Conservation (phyloP, 1,140 invertebrate genomes). For the Halictus rubicundus region DNA sequence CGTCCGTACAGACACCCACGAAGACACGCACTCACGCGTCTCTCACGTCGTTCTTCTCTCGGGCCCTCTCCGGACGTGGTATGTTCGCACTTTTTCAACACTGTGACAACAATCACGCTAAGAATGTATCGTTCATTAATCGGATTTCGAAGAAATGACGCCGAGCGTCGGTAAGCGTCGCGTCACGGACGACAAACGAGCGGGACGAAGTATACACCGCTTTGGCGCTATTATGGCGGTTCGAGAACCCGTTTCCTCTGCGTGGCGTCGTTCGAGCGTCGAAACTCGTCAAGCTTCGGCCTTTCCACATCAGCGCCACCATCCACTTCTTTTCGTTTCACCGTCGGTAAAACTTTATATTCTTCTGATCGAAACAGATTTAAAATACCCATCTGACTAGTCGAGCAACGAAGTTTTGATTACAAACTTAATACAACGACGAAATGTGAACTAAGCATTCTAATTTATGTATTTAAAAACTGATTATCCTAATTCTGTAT, state of each 20-base stretch:
- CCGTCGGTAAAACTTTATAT: background rate
- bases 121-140: slow-evolving; percentile 28
- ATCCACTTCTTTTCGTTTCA: background rate
- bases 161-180: slow-evolving; percentile 79
- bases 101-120: background rate
- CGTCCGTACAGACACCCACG: slow-evolving; percentile 35
- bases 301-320: slow-evolving; percentile 68
- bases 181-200: slow-evolving; percentile 64
- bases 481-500: too few relatives aligned
- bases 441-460: too few relatives aligned
- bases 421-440: too few relatives aligned
- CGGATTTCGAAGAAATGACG: slow-evolving; percentile 60
- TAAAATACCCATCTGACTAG: too few relatives aligned
- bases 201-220: slow-evolving; percentile 70
- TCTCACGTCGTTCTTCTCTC: slow-evolving; percentile 2
- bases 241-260: slow-evolving; percentile 63
- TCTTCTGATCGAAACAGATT: too few relatives aligned
- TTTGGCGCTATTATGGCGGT: slow-evolving; percentile 72
- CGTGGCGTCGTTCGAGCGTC: slow-evolving; percentile 64
- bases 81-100: background rate
- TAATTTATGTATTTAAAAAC: too few relatives aligned
- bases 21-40: slow-evolving; percentile 41
- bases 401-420: too few relatives aligned
- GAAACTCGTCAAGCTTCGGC: slow-evolving; percentile 48
- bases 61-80: background rate